A percentile compares a stretch with the other conserved stretches of the same genome.
phyloP scores from a whole-genome alignment of 2,797 vertebrate genomes.

The Meriones psammophilus region DNA sequence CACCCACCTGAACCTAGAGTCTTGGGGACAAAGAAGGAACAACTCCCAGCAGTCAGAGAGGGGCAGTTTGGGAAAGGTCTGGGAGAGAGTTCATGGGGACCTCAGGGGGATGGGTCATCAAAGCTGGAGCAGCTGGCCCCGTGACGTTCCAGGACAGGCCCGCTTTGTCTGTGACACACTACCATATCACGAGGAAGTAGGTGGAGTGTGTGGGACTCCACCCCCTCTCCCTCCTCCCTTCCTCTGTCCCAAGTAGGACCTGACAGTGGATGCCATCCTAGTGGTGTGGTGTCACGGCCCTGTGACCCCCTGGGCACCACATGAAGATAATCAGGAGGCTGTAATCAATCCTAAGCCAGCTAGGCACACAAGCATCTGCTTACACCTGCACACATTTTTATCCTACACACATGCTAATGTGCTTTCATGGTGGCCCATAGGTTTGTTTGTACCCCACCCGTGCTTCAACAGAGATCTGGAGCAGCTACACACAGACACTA shows the following conservation, averaged over 20 bases:
- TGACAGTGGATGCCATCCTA: not conserved
- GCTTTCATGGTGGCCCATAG: rapidly evolving
- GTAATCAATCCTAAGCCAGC: not conserved
- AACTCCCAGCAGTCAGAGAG: not conserved
- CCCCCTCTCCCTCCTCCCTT: not conserved
- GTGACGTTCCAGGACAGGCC: not conserved
- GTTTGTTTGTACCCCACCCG: not conserved
- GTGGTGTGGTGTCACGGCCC: too few relatives aligned
- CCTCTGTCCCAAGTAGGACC: not conserved
- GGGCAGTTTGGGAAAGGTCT: not conserved
- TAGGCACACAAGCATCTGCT: not conserved
- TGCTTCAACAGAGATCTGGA: not conserved
- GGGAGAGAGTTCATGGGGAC: not conserved
- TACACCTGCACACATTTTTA: not conserved
- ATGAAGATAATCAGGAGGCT: not conserved
- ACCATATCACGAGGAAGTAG: too few relatives aligned
- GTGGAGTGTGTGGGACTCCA: too few relatives aligned
- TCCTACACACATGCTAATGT: not conserved
- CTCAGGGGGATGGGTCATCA: not conserved
- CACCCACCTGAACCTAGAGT: not conserved
- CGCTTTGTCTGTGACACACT: not conserved
- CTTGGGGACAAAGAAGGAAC: not conserved
- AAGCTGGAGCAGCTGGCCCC: not conserved
- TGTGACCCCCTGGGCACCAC: too few relatives aligned
- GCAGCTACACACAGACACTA: rapidly evolving